Evolutionary conservation across 1,140 invertebrate genomes (phyloP).

Genomic region (Dinoponera quadriceps): DNA sequence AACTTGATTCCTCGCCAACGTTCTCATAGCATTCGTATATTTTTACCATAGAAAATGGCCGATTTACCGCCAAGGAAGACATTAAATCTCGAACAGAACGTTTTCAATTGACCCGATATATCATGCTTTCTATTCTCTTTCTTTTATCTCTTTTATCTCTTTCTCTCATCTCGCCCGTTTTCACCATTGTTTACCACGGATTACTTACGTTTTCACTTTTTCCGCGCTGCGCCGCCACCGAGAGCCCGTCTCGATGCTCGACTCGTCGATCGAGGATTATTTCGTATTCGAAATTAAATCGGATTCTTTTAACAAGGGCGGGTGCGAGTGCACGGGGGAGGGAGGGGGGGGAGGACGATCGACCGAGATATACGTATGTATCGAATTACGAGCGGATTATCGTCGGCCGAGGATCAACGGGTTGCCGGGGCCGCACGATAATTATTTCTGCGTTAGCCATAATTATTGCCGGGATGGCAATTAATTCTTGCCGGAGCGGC

Average conservation of each 20-base stretch:
- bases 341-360: conserved; percentile 38
- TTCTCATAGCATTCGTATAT: no score
- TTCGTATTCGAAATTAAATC: conserved; percentile 64
- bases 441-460: conserved; percentile 75
- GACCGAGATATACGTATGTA: conserved; percentile 66
- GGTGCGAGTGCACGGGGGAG: background rate
- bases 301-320: background rate
- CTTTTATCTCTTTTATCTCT: background rate
- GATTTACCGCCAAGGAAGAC: no score
- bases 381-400: conserved; percentile 73
- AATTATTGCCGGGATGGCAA: conserved; percentile 72
- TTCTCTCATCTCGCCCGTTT: background rate
- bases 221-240: background rate
- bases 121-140: no score
- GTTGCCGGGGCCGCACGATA: conserved; percentile 63
- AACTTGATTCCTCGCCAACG: no score
- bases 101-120: no score
- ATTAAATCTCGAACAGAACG: no score
- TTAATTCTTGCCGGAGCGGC: conserved; percentile 71
- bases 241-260: background rate
- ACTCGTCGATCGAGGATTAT: conserved; percentile 15
- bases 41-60: no score
- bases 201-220: background rate
- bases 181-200: background rate
- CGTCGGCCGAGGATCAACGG: conserved; percentile 66